A percentile compares a stretch with the other conserved stretches of the same genome.
Conservation (phyloP, 2,113 vertebrate genomes). For the Carlito syrichta region DNA sequence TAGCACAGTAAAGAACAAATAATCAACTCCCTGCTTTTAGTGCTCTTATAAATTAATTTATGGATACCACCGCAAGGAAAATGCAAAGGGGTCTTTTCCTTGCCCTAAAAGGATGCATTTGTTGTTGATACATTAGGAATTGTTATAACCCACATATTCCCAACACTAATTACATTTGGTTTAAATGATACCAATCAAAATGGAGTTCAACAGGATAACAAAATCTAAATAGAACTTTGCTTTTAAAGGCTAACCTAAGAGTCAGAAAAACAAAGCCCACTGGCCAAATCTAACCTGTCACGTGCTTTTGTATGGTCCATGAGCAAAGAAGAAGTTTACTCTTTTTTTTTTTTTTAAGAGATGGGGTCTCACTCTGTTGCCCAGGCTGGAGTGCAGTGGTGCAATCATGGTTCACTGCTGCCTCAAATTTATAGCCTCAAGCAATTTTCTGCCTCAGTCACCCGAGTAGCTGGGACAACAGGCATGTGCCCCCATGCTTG, state of each 20-base stretch:
- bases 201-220: not conserved
- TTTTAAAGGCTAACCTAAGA: not conserved
- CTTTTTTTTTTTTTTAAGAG: too few relatives aligned
- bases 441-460: too few relatives aligned
- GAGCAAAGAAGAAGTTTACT: too few relatives aligned
- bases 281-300: not conserved
- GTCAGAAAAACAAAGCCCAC: not conserved
- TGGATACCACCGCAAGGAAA: not conserved
- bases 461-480: too few relatives aligned
- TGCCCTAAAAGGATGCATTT: slow-evolving; percentile 5
- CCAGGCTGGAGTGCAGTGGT: too few relatives aligned
- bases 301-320: not conserved
- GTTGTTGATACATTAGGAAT: not conserved
- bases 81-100: not conserved
- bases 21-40: not conserved
- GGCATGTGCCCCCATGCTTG: too few relatives aligned
- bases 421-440: too few relatives aligned
- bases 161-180: not conserved
- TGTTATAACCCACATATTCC: not conserved
- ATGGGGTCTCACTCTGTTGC: too few relatives aligned
- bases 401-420: too few relatives aligned
- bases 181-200: slow-evolving; percentile 7
- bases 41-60: not conserved
- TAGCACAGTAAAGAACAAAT: slow-evolving; percentile 26
- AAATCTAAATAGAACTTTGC: not conserved